Conservation (phyloP, 2,888 invertebrate species). For the Diachrysia chrysitis region DNA sequence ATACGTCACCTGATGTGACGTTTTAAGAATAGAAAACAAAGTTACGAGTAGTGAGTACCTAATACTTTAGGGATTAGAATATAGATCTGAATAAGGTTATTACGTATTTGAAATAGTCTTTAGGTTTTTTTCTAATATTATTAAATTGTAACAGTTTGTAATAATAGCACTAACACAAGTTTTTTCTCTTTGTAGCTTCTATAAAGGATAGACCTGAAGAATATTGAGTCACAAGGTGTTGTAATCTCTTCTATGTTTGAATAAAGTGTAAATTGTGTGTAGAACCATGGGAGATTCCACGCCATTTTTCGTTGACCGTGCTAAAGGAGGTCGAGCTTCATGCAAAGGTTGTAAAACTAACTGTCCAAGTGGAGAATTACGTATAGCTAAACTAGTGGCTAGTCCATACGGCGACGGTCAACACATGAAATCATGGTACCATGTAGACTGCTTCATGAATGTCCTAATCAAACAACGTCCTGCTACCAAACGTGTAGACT, state of each 20-base stretch:
- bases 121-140: not conserved
- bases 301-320: conserved; percentile 93
- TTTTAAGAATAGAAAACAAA: no score
- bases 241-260: not conserved
- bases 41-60: no score
- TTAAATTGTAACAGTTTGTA: not conserved
- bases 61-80: no score
- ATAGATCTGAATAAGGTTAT: not conserved
- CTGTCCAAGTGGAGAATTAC: conserved; percentile 92
- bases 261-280: conserved; percentile 8
- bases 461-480: conserved; percentile 93
- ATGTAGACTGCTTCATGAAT: conserved; percentile 94
- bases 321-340: conserved; percentile 94
- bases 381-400: conserved; percentile 93
- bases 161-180: not conserved
- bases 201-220: not conserved
- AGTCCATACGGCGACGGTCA: conserved; percentile 93
- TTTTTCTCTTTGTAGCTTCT: not conserved
- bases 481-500: conserved; percentile 94
- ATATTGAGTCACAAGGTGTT: not conserved
- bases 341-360: conserved; percentile 96
- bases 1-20: not conserved
- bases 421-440: conserved; percentile 96
- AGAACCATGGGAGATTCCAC: conserved; percentile 58
- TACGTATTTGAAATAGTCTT: no score